These are phyloP conservation scores for Caenorhabditis japonica DNA, from an alignment of 2,888 invertebrate genomes.

Conservation along the genomic window DNA sequence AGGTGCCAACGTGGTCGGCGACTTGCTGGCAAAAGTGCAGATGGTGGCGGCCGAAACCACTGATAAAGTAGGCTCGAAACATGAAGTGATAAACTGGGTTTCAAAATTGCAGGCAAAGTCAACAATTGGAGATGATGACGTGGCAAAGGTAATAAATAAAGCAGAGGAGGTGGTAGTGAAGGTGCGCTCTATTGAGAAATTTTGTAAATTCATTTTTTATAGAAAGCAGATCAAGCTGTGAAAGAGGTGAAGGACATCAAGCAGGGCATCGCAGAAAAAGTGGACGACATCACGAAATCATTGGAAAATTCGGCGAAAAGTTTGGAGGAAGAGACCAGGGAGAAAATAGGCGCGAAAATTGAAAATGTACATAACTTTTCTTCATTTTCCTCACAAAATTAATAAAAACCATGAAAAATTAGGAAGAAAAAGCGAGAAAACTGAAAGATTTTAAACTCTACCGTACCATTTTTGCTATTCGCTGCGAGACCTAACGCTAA, in stretches of 20 bases:
- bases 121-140: slow-evolving; percentile 16
- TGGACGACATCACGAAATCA: slow-evolving; percentile 29
- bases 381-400: too few species aligned
- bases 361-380: too few species aligned
- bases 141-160: slow-evolving; percentile 20
- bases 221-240: slow-evolving; percentile 13
- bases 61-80: slow-evolving; percentile 31
- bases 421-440: too few species aligned
- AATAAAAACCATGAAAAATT: too few species aligned
- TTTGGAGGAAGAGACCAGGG: slow-evolving; percentile 9
- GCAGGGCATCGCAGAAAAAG: slow-evolving; percentile 34
- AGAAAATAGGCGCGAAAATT: slow-evolving; percentile 14
- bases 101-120: slow-evolving; percentile 27
- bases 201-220: background rate
- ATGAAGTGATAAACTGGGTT: background rate
- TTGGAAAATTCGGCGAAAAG: slow-evolving; percentile 40
- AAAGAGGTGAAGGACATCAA: slow-evolving; percentile 12
- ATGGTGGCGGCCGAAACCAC: slow-evolving; percentile 27
- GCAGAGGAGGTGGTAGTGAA: background rate
- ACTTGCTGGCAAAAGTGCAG: slow-evolving; percentile 41
- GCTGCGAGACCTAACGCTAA: too few species aligned
- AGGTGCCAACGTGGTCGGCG: slow-evolving; percentile 24
- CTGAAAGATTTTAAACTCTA: too few species aligned
- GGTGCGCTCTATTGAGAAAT: slow-evolving; percentile 5
- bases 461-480: too few species aligned